phyloP scores from a whole-genome alignment of 2,113 vertebrate genomes.

The Rhegmatorhina hoffmannsi region DNA sequence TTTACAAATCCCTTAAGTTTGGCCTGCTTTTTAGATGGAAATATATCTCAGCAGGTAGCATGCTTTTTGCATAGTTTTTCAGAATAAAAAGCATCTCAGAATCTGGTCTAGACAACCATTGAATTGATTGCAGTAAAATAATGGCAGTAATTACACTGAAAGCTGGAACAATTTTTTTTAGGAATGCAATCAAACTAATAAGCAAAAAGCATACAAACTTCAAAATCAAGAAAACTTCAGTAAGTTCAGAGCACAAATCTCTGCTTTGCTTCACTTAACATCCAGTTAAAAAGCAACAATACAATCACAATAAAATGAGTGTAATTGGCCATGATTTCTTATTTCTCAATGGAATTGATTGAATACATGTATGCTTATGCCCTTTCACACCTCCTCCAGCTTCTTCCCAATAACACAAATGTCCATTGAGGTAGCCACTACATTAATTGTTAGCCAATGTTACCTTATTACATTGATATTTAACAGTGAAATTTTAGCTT shows the following conservation, averaged over 20 bases:
- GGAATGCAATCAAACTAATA: background rate
- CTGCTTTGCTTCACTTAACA: background rate
- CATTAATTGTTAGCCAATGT: background rate
- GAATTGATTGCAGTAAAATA: background rate
- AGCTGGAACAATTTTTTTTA: background rate
- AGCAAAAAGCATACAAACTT: background rate
- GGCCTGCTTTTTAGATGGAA: background rate
- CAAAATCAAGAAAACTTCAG: background rate
- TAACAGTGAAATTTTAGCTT: background rate
- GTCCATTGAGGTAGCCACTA: background rate
- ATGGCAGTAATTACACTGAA: background rate
- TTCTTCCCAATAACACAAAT: background rate
- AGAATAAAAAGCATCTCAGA: background rate
- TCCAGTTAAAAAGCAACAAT: background rate
- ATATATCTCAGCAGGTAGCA: background rate
- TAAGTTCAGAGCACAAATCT: background rate
- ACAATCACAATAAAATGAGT: background rate
- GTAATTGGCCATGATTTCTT: background rate
- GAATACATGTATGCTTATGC: background rate
- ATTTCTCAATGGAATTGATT: background rate
- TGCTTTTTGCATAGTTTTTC: background rate
- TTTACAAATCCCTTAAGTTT: background rate
- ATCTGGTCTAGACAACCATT: background rate
- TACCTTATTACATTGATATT: background rate
- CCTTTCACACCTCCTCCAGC: background rate